Base-by-base conservation (phyloP, 2,113 vertebrate species). In the Platysternon megacephalum region DNA sequence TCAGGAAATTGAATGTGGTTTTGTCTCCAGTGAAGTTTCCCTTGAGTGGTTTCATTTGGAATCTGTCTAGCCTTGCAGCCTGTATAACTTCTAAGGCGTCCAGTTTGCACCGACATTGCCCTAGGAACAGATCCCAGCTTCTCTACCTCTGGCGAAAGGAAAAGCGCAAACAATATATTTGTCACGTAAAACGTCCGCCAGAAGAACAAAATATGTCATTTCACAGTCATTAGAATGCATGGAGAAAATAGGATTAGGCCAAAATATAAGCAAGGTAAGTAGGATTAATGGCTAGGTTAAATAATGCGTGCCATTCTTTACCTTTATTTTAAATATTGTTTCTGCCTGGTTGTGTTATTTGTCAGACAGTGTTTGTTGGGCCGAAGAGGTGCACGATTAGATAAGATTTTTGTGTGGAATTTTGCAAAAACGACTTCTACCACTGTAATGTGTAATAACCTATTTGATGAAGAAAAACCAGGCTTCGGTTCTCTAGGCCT, bases 11-110 rank as follows among this genome's bases (percentile, higher is more conserved):
- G 98, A 97, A 97, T 96, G 97, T 97, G 95, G 72, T 98, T 97
- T 98, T 98, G 97, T 98, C 98, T 98, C 95, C 58, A 46, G 94
- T 2, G 35, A 98, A 98, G 98, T 98, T 98, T 98, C 98, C 98
- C 98, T 98, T 98, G 98, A 98, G 98, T 98, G 98, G 97, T 98
- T 98, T 97, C 97, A 96, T 98, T 98, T 98, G 98, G 98, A 98
- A 97, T 97, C 97, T 97, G 98, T 98, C 98, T 98, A 79, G 92
- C 79, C 52, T 39, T 32, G 76, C 93, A 85, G 95, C 84, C 92
- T 97, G 89, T 82, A 91, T 74, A 85, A 12, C 88, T 82, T 28
- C 55, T 52, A 68, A 78, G 90, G 89, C 88, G 82, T 86, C 93
- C 93, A 82, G 95, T 68, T 65, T 7, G 88, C 92, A 74, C 78